Conservation (phyloP, 2,113 vertebrate genomes). For the Mobula hypostoma region DNA sequence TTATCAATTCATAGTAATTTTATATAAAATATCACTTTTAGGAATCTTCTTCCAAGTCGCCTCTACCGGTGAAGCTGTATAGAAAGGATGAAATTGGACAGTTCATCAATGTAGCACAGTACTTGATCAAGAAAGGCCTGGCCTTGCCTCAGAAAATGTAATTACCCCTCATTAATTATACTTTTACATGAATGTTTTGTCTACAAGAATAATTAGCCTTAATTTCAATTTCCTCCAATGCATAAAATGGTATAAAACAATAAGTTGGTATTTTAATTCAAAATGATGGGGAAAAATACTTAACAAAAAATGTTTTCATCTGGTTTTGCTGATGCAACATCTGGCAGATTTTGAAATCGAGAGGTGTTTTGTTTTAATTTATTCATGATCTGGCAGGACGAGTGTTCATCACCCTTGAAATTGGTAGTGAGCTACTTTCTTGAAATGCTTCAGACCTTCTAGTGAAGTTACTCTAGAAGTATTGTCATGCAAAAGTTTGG, state of each 20-base stretch:
- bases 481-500: too few species aligned
- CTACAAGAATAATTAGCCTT: background rate
- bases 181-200: background rate
- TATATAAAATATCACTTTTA: constrained; percentile 44
- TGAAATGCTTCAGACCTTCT: too few species aligned
- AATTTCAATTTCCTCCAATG: background rate
- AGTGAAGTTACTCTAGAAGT: too few species aligned
- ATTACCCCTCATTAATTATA: background rate
- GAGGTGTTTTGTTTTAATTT: background rate
- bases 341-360: background rate
- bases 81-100: constrained; percentile 60
- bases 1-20: background rate
- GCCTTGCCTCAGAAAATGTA: constrained; percentile 72
- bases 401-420: too few species aligned
- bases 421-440: too few species aligned
- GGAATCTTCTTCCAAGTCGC: constrained; percentile 54
- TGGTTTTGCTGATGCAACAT: background rate
- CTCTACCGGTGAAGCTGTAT: constrained; percentile 68
- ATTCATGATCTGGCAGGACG: too few species aligned
- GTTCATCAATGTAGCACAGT: constrained; percentile 67
- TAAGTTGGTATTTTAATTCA: background rate
- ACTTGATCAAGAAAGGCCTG: constrained; percentile 73
- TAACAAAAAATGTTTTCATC: background rate
- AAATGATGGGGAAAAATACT: background rate
- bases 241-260: background rate